Conservation (phyloP, 2,113 vertebrate species). For the Pygoscelis adeliae region DNA sequence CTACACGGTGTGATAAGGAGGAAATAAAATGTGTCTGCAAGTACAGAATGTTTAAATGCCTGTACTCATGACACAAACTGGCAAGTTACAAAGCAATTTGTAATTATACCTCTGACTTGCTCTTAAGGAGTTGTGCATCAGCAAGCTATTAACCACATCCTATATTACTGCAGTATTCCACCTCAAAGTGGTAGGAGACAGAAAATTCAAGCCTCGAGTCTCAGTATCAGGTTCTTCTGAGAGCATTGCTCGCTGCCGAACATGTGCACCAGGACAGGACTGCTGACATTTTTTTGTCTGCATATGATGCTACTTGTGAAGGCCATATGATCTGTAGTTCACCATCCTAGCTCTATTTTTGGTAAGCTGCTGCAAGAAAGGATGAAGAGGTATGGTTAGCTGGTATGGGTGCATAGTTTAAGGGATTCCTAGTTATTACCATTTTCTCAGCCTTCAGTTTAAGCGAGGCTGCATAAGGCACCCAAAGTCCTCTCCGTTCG, state of each 20-base stretch:
- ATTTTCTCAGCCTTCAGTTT: neutral
- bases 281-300: neutral
- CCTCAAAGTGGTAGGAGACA: neutral
- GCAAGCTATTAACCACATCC: neutral
- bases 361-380: constrained; percentile 41
- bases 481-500: neutral
- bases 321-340: neutral
- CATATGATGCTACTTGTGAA: constrained; percentile 34
- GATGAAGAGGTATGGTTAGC: neutral
- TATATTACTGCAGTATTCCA: neutral
- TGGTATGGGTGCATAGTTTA: neutral
- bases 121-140: neutral
- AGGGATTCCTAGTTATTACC: neutral
- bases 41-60: neutral
- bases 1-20: neutral
- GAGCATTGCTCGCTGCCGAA: neutral
- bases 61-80: neutral
- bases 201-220: neutral
- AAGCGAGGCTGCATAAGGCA: neutral
- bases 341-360: constrained; percentile 23
- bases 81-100: neutral
- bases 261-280: neutral
- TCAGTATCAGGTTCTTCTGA: neutral
- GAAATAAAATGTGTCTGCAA: neutral
- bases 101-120: neutral